phyloP scores from a whole-genome alignment of 1,140 invertebrate species.

The Liolophura sinensis region DNA sequence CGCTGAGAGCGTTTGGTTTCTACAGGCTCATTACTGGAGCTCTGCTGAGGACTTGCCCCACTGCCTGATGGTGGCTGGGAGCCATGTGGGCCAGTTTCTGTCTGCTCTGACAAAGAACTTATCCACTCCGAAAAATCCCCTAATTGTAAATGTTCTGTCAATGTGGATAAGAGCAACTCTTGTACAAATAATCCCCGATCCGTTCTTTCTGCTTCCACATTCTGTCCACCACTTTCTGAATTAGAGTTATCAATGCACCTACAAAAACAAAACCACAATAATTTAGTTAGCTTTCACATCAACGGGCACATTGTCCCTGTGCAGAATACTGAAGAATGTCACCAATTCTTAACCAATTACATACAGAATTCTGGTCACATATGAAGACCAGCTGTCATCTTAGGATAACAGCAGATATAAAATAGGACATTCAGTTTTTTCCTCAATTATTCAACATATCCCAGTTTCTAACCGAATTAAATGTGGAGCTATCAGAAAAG shows the following conservation, averaged over 20 bases:
- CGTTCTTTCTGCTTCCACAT: constrained; percentile 65
- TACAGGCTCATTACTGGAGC: constrained; percentile 19
- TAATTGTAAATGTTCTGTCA: constrained; percentile 58
- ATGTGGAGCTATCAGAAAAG: too few species aligned
- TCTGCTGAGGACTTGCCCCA: constrained; percentile 15
- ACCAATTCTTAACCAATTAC: constrained; percentile 3
- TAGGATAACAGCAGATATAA: neutral
- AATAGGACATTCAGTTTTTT: neutral
- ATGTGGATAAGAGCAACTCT: constrained; percentile 69
- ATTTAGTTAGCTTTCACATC: neutral
- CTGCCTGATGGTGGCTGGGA: constrained; percentile 20
- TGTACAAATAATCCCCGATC: constrained; percentile 73
- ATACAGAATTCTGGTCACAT: constrained; percentile 14
- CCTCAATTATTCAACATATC: neutral
- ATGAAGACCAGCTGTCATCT: constrained; percentile 5
- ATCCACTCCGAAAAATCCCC: neutral
- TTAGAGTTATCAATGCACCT: constrained; percentile 67
- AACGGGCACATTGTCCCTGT: neutral
- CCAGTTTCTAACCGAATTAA: too few species aligned
- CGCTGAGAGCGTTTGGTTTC: constrained; percentile 8
- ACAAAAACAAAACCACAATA: constrained; percentile 31
- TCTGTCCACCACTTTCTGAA: constrained; percentile 64
- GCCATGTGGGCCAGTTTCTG: constrained; percentile 27
- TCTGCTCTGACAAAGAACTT: constrained; percentile 1
- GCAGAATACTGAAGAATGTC: neutral